A percentile compares a stretch with the other conserved stretches of the same genome.
phyloP scores from a whole-genome alignment of 1,140 invertebrate species.

The Anadara kagoshimensis region DNA sequence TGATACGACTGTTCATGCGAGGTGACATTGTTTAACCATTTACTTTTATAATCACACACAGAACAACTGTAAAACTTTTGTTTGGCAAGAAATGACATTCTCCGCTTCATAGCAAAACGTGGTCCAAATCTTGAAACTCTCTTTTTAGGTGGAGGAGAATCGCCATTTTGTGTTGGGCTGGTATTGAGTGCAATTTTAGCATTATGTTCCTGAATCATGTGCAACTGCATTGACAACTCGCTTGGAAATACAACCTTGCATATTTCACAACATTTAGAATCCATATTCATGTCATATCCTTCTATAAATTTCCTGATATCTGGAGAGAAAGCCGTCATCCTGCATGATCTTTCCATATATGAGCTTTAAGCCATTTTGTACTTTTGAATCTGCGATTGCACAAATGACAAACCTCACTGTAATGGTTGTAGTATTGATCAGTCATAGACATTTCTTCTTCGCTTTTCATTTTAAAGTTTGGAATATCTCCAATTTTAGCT shows the following conservation, averaged over 20 bases:
- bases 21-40: conserved; percentile 90
- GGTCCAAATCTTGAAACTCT: conserved; percentile 33
- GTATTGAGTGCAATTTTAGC: conserved; percentile 67
- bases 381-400: conserved; percentile 92
- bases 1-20: conserved; percentile 87
- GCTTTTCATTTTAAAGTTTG: conserved; percentile 35
- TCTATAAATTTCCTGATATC: conserved; percentile 32
- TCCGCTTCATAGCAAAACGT: conserved; percentile 47
- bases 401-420: conserved; percentile 81
- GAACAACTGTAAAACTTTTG: conserved; percentile 89
- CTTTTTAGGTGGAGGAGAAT: conserved; percentile 24
- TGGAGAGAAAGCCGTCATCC: conserved; percentile 24
- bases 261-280: conserved; percentile 72
- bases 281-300: conserved; percentile 42
- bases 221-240: conserved; percentile 76
- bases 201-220: conserved; percentile 77
- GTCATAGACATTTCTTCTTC: conserved; percentile 41
- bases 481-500: conserved; percentile 25
- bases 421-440: conserved; percentile 43
- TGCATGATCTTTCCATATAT: conserved; percentile 89
- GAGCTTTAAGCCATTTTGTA: conserved; percentile 91
- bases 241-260: conserved; percentile 76
- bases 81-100: conserved; percentile 53
- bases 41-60: conserved; percentile 91
- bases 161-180: conserved; percentile 34